These are phyloP conservation scores for Brachylomia viminalis DNA, from an alignment of 2,888 invertebrate genomes.

Conservation along the genomic window DNA sequence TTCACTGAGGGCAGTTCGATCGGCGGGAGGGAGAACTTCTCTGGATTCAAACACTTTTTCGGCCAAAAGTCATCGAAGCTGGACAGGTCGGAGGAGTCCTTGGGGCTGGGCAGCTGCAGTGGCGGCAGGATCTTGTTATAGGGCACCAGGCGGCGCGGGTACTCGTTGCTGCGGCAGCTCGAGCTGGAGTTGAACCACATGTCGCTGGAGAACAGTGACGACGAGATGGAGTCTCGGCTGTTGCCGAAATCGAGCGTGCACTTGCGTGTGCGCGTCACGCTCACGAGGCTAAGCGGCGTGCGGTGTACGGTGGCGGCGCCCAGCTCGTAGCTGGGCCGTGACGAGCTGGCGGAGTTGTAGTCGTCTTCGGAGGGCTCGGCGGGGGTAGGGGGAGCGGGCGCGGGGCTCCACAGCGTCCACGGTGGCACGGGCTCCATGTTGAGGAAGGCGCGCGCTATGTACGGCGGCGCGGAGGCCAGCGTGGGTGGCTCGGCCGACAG, in stretches of 20 bases:
- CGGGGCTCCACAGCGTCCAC: constrained; percentile 71
- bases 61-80: constrained; percentile 79
- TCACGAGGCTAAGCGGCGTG: constrained; percentile 70
- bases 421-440: constrained; percentile 80
- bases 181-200: constrained; percentile 78
- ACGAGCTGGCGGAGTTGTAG: constrained; percentile 64
- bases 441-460: constrained; percentile 76
- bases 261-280: constrained; percentile 64
- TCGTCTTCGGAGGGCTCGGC: constrained; percentile 66
- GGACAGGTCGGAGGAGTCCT: constrained; percentile 67
- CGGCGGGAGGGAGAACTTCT: constrained; percentile 77
- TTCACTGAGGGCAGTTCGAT: constrained; percentile 70
- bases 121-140: constrained; percentile 82
- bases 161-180: constrained; percentile 69
- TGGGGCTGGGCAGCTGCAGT: constrained; percentile 77
- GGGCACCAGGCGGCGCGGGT: constrained; percentile 74
- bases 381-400: constrained; percentile 3
- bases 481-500: constrained; percentile 87
- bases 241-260: constrained; percentile 69
- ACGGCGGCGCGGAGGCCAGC: constrained; percentile 73
- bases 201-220: constrained; percentile 79
- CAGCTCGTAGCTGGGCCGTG: constrained; percentile 69
- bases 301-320: constrained; percentile 74
- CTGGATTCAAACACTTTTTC: constrained; percentile 71
- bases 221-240: constrained; percentile 74